Percentiles rank a stretch among this genome's conserved stretches.
phyloP scores from a whole-genome alignment of 2,888 invertebrate genomes.

The Merodon equestris region DNA sequence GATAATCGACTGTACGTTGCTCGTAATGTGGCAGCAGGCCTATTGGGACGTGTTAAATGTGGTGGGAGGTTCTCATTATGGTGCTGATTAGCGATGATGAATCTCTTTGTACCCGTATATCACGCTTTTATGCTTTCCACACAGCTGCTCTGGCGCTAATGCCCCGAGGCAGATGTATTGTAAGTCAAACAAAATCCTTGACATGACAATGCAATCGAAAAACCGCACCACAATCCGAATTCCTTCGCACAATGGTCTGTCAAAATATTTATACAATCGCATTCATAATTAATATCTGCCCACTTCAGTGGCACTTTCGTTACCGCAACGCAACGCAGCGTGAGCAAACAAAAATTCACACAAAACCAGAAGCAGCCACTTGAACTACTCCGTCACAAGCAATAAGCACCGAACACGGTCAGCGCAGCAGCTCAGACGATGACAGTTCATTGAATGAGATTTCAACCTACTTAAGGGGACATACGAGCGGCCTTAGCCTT shows the following conservation, averaged over 20 bases:
- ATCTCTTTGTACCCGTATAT: constrained; percentile 24
- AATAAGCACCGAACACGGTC: neutral
- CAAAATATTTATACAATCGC: constrained; percentile 64
- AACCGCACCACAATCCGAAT: constrained; percentile 5
- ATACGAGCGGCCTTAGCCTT: constrained; percentile 48
- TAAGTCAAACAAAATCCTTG: constrained; percentile 31
- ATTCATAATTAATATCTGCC: constrained; percentile 65
- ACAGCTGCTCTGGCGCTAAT: neutral
- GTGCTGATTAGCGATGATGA: constrained; percentile 55
- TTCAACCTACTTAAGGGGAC: constrained; percentile 61
- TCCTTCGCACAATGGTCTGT: constrained; percentile 26
- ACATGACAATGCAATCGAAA: constrained; percentile 31
- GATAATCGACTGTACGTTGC: constrained; percentile 43
- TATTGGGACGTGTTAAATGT: constrained; percentile 53
- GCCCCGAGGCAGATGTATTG: constrained; percentile 5
- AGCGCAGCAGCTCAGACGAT: neutral
- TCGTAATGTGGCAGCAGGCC: constrained; percentile 31
- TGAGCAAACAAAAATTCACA: neutral
- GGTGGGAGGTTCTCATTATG: constrained; percentile 58
- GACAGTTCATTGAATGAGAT: constrained; percentile 61
- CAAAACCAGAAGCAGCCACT: constrained; percentile 27
- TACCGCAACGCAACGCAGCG: constrained; percentile 9
- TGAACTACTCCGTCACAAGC: constrained; percentile 1
- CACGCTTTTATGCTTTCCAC: constrained; percentile 1
- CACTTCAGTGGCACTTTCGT: constrained; percentile 57